Base-by-base conservation (phyloP, 2,888 invertebrate genomes). In the Agonum fuliginosum region DNA sequence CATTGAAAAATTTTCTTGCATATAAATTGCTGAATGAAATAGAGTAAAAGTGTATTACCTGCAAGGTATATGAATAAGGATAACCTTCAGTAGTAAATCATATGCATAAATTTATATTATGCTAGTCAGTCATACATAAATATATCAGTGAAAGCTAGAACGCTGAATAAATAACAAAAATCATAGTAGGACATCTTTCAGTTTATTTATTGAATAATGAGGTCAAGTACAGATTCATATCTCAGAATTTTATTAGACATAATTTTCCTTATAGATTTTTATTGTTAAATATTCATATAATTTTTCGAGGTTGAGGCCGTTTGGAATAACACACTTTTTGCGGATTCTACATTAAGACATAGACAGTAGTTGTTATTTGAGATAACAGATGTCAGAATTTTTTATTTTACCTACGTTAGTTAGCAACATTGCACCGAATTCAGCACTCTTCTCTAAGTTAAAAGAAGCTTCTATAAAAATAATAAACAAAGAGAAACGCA, bases 71-170 rank as follows among this genome's bases (percentile, higher is more conserved):
- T 8, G 6, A 48, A 12, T n/a, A n/a, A n/a, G n/a, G n/a, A 17
- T 62, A 62, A 62, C 58, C 58, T 62, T 62, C 58, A 30, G 27
- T 12, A 27, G 30, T 62, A 62, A 62, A 62, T 62, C 58, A 62
- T 17, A 14, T 30, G 17, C 58, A 62, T 30, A 27, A 54, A 54
- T 54, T 37, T 37, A 54, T 54, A 54, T 54, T 54, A 17, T 27
- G 27, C 14, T 17, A 3, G 30, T 6, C 46, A 46, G 46, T 62
- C 58, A 30, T 27, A 62, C 30, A 62, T 62, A 17, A 14, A 62
- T 62, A 62, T 30, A 62, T 62, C 58, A 62, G 30, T 30, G 58
- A 62, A 12, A 17, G 58, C 27, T n/a, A n/a, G n/a, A n/a, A n/a
- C n/a, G n/a, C 30, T 30, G 27, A 27, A 62, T 27, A 62, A 62